Base-by-base conservation (phyloP, 1,140 invertebrate species). In the Zaprionus nigranus region DNA sequence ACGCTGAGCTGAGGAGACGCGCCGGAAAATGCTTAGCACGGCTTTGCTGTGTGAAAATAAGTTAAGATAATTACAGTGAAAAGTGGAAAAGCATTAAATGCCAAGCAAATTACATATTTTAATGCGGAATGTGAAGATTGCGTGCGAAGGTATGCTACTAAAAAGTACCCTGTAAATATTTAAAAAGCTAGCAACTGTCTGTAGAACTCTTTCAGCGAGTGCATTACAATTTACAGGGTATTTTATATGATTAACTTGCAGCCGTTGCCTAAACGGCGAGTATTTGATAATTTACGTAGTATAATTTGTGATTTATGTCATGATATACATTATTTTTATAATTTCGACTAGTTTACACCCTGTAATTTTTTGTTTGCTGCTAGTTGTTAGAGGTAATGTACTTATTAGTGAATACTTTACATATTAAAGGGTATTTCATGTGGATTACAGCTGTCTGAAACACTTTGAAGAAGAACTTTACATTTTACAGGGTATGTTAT, bases 1-100 rank as follows among this genome's bases (percentile, higher is more conserved):
- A 15, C 90, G 82, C 66, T 93, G 75, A 68, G 92, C 79, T 78
- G 81, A 68, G 67, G 92, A 79, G 24, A 90, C 80, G 57, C 76
- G 76, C 9, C 87, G 81, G 74, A 92, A 92, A 78, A 92, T 86
- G 69, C 82, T 92, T 53, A 92, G 57, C 24, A 92, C 87, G 5
- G 91, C 92, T 82, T 92, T 92, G 59, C 92, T 92, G 65, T 59
- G 67, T 59, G 67, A 70, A 57, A 53, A 49, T 65, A 70, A 49
- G 59, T 76, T 65, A 69, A 61, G 54, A 65, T 58, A 63, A 67
- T 73, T 59, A 62, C 24, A 49, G 30, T 46, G 24, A 49, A 38
- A n/a, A 36, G 57, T 49, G 38, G 24, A 49, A 38, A n/a, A 36
- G 57, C 57, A 53, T 22, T 58, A n/a, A 49, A 38, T 49, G 17